Evolutionary conservation across 2,797 vertebrate species (phyloP), one percentile per base, ranked within the genome.

Genomic region (Xenentodon cancila): DNA sequence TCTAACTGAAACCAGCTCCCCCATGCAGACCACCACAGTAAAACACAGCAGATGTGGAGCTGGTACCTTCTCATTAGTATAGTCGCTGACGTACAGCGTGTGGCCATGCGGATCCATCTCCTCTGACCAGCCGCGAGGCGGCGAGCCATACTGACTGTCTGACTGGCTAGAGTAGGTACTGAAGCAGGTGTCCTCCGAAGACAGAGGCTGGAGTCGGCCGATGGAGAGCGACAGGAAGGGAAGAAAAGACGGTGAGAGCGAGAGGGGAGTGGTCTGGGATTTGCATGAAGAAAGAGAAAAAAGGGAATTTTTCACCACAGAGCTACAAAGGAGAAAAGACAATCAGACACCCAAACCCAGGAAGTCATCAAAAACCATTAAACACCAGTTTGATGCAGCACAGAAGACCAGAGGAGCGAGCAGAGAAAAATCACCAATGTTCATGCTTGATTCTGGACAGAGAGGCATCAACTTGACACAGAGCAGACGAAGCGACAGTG

Each of bases 81-180:
- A 94, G 92, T 96, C 94, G 94, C 94, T 96, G 92, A 97, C 93
- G 90, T 98, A 99, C 85, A 97, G 94, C 77, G 94, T 97, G 87
- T 97, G 97, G 78, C 97, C 97, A 88, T 93, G 93, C 89, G 96
- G 95, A 84, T 98, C 97, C 94, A 95, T 91, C 90, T 96, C 96
- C 93, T 98, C 96, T 67, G 96, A 98, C 97, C 97, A 99, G 74
- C 97, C 97, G 67, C 93, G 94, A 67, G 95, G 96, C 87, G 96
- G 95, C 75, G 96, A 98, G 84, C 95, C 96, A 82, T 94, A 97
- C 91, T 96, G 96, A 92, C 96, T 96, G 95, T 97, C 97, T 89
- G 97, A 95, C 85, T 96, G 96, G 95, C 94, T 97, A 91, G 95
- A 96, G 94, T 93, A 95, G 91, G 93, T 87, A 89, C 95, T 96